A percentile compares a stretch with the other conserved stretches of the same genome.
phyloP scores from a whole-genome alignment of 2,113 vertebrate species.

The Cinclus mexicanus region DNA sequence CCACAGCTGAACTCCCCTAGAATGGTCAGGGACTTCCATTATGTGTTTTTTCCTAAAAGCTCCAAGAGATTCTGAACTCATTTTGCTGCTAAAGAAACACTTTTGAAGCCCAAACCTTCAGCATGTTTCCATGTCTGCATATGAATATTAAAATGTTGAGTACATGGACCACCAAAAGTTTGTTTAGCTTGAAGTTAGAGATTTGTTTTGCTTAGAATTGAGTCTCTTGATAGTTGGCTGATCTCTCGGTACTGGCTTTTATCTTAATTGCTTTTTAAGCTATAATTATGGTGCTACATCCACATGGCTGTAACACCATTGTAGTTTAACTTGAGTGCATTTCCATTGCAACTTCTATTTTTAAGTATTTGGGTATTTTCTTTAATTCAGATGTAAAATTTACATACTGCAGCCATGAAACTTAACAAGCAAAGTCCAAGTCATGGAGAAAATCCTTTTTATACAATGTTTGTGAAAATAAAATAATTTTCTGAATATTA shows the following conservation, averaged over 20 bases:
- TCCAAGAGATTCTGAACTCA: not conserved
- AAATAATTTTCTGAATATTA: not conserved
- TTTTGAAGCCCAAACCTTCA: not conserved
- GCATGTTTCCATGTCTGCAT: not conserved
- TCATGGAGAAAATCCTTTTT: not conserved
- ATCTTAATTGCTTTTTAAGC: slow-evolving; percentile 57
- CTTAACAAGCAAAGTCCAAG: slow-evolving; percentile 11
- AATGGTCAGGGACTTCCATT: not conserved
- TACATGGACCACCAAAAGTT: slow-evolving; percentile 49
- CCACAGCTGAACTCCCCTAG: not conserved
- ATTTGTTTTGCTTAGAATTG: slow-evolving; percentile 58
- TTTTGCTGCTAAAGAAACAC: not conserved
- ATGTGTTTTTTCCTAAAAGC: not conserved
- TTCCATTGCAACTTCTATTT: slow-evolving; percentile 16
- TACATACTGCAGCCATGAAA: not conserved
- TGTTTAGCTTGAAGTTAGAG: slow-evolving; percentile 56
- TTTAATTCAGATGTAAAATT: slow-evolving; percentile 21
- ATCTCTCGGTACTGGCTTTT: slow-evolving; percentile 58
- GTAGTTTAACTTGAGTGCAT: not conserved
- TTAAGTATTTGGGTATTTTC: not conserved
- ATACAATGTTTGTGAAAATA: not conserved
- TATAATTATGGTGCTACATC: slow-evolving; percentile 48
- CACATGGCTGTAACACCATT: not conserved
- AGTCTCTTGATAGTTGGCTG: slow-evolving; percentile 62
- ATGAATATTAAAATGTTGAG: slow-evolving; percentile 36